Evolutionary conservation across 1,140 invertebrate genomes (phyloP), one percentile per base, ranked within the genome.

Genomic region (Ips typographus): DNA sequence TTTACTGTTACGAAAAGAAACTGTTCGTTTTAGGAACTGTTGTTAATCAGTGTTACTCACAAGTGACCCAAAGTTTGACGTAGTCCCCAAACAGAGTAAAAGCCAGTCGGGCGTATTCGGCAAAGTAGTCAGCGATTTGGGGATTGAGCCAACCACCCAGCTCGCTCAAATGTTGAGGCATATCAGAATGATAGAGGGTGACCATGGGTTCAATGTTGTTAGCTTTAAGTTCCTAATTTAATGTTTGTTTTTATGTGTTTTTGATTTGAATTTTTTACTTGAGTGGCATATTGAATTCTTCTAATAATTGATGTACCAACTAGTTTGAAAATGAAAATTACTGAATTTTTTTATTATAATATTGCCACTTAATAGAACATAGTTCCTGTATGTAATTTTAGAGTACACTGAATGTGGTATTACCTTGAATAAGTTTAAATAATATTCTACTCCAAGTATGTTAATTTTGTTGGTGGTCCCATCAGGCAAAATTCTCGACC

Each of bases 401-500:
- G 22, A 22, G 22, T 22, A 22, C 22, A 22, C 22, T 22, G 22
- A 22, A 22, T 22, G 22, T 22, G 22, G 22, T 22, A 22, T 89
- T 66, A 77, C 78, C 63, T 85, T 71, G 8, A 86, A 82, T 1
- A 86, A 64, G 37, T 79, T 77, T 49, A 84, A 83, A 70, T 90
- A 90, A 75, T 87, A 87, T 5, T 82, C 65, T 76, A 72, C 78
- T 75, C 83, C 84, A 4, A 74, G 75, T 68, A 81, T 73, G 72
- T 84, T 88, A n/a, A 87, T 74, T 3, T 81, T 43, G 64, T 84
- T 80, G 0, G 79, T 51, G 38, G 80, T 80, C 37, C 87, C 87
- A 52, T 73, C 80, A 38, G 86, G 85, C 1, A 86, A 72, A 40
- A 87, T 82, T 68, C 86, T 75, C 0, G 87, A 72, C 88, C 88